Conservation (phyloP, 2,113 vertebrate species). For the Silurus meridionalis region DNA sequence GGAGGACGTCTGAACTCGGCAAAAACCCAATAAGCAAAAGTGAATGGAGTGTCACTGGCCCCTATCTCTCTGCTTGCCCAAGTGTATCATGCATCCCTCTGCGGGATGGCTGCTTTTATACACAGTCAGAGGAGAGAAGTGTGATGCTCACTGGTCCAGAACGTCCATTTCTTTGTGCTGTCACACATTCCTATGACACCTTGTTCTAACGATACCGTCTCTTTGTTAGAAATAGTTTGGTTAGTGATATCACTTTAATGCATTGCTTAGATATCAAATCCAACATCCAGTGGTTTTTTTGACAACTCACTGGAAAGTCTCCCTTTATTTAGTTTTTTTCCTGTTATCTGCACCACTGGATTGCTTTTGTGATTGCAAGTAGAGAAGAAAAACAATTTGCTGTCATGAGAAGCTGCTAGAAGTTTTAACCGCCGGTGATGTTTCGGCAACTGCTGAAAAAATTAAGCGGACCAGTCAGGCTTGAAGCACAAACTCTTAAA, state of each 20-base stretch:
- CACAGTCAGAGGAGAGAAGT: background rate
- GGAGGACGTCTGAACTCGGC: slow-evolving; percentile 10
- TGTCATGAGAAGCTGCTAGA: slow-evolving; percentile 10
- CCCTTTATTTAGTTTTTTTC: background rate
- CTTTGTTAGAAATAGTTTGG: background rate
- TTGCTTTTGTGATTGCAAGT: slow-evolving; percentile 33
- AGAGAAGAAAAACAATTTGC: slow-evolving; percentile 48
- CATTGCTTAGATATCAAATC: background rate
- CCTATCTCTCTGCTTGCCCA: background rate
- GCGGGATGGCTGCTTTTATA: background rate
- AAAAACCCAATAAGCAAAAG: slow-evolving; percentile 30
- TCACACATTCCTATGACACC: background rate
- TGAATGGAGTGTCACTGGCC: background rate
- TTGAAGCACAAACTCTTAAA: slow-evolving; percentile 22
- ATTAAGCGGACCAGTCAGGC: slow-evolving; percentile 5
- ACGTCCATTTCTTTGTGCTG: slow-evolving; percentile 6
- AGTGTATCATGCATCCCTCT: slow-evolving; percentile 28
- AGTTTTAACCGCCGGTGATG: slow-evolving; percentile 27
- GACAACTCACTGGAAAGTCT: slow-evolving; percentile 32
- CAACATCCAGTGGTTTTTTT: background rate
- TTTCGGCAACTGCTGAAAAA: background rate
- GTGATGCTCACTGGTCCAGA: slow-evolving; percentile 8
- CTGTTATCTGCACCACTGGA: slow-evolving; percentile 27
- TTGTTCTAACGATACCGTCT: background rate
- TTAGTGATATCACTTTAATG: background rate